Conservation (phyloP, 2,113 vertebrate genomes). For the Tyrannus savana region DNA sequence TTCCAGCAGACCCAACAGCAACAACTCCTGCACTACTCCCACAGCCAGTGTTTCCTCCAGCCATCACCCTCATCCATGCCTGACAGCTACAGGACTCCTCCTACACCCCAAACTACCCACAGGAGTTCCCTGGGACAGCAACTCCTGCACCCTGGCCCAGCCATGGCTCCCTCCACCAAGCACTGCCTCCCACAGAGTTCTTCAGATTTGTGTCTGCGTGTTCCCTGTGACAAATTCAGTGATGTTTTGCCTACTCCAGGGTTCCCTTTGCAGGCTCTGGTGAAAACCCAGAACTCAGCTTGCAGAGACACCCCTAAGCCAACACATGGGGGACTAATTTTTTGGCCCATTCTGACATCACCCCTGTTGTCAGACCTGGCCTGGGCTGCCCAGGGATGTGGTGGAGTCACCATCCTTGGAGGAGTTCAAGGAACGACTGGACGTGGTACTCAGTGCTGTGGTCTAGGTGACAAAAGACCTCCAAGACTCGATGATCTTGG, state of each 20-base stretch:
- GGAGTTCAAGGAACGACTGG: not conserved
- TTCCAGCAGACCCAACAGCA: not conserved
- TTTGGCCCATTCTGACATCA: not conserved
- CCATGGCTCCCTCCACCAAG: rapidly evolving
- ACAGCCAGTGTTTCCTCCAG: rapidly evolving
- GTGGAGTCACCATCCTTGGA: not conserved
- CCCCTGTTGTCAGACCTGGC: not conserved
- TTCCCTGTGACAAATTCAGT: rapidly evolving
- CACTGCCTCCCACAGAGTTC: not conserved
- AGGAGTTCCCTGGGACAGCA: rapidly evolving
- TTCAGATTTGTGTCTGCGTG: not conserved
- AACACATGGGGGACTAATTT: rapidly evolving
- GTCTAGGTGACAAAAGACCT: not conserved
- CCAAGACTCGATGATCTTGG: too few species aligned
- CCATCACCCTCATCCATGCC: rapidly evolving
- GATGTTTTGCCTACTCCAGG: rapidly evolving
- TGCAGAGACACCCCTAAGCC: not conserved
- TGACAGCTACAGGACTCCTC: not conserved
- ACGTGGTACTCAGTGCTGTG: too few species aligned
- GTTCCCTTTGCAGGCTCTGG: not conserved
- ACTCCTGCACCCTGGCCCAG: not conserved
- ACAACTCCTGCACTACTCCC: not conserved
- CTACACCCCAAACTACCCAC: rapidly evolving
- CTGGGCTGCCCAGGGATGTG: not conserved
- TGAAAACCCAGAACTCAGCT: not conserved